Percentiles rank a stretch among this genome's conserved stretches.
Conservation (phyloP, 2,888 invertebrate species). For the Scelioninae gen. 2 region DNA sequence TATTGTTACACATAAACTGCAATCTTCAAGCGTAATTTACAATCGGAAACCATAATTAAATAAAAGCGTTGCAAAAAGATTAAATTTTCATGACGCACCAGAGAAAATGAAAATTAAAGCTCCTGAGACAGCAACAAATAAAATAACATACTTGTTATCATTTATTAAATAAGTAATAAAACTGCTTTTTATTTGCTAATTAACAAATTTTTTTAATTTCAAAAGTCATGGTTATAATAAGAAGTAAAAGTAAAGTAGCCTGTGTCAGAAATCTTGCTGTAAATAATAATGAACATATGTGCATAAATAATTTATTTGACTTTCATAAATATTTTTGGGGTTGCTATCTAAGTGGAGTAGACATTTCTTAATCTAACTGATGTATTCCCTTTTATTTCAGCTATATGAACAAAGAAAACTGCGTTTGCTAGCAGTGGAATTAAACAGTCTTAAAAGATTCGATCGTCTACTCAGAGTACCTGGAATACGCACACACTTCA, state of each 20-base stretch:
- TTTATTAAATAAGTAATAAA: conserved; percentile 13
- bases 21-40: too few relatives aligned
- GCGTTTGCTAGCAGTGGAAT: conserved; percentile 82
- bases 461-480: conserved; percentile 82
- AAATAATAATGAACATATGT: too few relatives aligned
- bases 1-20: too few relatives aligned
- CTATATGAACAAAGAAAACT: conserved; percentile 83
- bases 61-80: conserved; percentile 20
- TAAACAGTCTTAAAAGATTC: conserved; percentile 83
- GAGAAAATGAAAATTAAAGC: conserved; percentile 15
- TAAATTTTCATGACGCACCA: conserved; percentile 4
- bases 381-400: conserved; percentile 74
- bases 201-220: not conserved
- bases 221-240: too few relatives aligned
- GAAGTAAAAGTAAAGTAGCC: too few relatives aligned
- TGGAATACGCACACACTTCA: conserved; percentile 81
- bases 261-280: too few relatives aligned
- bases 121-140: conserved; percentile 3
- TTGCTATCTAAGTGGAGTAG: not conserved
- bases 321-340: not conserved
- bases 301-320: too few relatives aligned
- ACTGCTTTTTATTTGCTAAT: not conserved
- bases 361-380: not conserved
- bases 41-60: conserved; percentile 40
- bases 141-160: conserved; percentile 13